Conservation (phyloP, 2,797 vertebrate genomes). For the Thaleichthys pacificus region DNA sequence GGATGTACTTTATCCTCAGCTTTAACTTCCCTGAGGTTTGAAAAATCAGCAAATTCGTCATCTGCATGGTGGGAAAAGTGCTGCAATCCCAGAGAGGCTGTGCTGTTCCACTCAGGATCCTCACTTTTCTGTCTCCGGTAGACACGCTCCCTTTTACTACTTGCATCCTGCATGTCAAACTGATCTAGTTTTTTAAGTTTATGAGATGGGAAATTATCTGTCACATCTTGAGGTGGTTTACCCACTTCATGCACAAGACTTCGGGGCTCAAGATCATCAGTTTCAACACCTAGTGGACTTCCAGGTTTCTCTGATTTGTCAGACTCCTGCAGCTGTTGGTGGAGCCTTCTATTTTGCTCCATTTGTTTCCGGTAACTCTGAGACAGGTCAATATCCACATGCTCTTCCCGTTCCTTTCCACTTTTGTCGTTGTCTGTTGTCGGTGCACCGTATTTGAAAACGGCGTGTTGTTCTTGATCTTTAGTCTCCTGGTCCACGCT, state of each 20-base stretch:
- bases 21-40: slow-evolving; percentile 80
- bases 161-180: slow-evolving; percentile 82
- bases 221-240: slow-evolving; percentile 97
- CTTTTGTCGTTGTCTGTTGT: slow-evolving; percentile 77
- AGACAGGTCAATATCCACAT: slow-evolving; percentile 94
- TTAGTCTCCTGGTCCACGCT: slow-evolving; percentile 74
- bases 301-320: slow-evolving; percentile 91
- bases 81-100: slow-evolving; percentile 82
- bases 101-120: slow-evolving; percentile 85
- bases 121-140: slow-evolving; percentile 94
- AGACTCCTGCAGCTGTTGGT: slow-evolving; percentile 90
- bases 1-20: slow-evolving; percentile 84
- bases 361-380: slow-evolving; percentile 99
- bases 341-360: slow-evolving; percentile 92
- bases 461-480: slow-evolving; percentile 60
- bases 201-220: slow-evolving; percentile 93
- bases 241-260: slow-evolving; percentile 98
- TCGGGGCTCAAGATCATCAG: slow-evolving; percentile 91
- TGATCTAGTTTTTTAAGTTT: slow-evolving; percentile 92
- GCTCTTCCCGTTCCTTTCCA: slow-evolving; percentile 81
- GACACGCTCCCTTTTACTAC: slow-evolving; percentile 89
- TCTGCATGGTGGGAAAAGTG: slow-evolving; percentile 83
- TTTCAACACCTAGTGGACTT: slow-evolving; percentile 83
- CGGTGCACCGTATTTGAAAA: slow-evolving; percentile 67
- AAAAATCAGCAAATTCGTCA: slow-evolving; percentile 77